phyloP scores from a whole-genome alignment of 1,140 invertebrate species.

The Dendroctonus ponderosae region DNA sequence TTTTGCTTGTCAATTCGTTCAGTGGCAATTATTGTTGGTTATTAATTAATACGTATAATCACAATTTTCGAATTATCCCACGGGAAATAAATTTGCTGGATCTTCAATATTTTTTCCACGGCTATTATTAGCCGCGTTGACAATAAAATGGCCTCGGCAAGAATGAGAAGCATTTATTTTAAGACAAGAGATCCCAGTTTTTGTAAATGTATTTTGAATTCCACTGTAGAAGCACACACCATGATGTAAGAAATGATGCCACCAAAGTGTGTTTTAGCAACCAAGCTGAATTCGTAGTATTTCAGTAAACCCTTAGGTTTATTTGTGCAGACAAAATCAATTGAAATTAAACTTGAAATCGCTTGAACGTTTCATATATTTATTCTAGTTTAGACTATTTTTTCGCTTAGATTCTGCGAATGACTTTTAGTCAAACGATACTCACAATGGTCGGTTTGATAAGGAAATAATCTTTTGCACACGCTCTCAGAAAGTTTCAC shows the following conservation, averaged over 20 bases:
- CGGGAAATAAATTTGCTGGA: conserved; percentile 30
- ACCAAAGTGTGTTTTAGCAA: no score
- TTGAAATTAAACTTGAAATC: no score
- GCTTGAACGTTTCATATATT: no score
- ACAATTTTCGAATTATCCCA: conserved; percentile 24
- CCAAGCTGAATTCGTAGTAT: no score
- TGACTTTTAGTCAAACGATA: no score
- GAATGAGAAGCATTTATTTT: conserved; percentile 34
- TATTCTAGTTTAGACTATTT: no score
- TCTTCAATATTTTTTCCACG: conserved; percentile 22
- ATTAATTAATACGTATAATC: conserved; percentile 14
- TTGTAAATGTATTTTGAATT: conserved; percentile 30
- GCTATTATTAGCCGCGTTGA: conserved; percentile 30
- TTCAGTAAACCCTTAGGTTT: no score
- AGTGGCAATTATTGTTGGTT: conserved; percentile 5
- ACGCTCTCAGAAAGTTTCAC: no score
- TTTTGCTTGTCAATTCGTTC: neutral
- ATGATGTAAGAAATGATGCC: conserved; percentile 12
- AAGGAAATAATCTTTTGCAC: no score
- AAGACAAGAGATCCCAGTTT: conserved; percentile 28
- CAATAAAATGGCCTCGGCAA: conserved; percentile 32
- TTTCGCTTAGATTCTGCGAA: no score
- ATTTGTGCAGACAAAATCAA: no score
- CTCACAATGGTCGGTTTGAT: no score
- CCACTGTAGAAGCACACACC: conserved; percentile 22